Evolutionary conservation across 2,113 vertebrate species (phyloP).

Genomic region (Neolamprologus modestus): DNA sequence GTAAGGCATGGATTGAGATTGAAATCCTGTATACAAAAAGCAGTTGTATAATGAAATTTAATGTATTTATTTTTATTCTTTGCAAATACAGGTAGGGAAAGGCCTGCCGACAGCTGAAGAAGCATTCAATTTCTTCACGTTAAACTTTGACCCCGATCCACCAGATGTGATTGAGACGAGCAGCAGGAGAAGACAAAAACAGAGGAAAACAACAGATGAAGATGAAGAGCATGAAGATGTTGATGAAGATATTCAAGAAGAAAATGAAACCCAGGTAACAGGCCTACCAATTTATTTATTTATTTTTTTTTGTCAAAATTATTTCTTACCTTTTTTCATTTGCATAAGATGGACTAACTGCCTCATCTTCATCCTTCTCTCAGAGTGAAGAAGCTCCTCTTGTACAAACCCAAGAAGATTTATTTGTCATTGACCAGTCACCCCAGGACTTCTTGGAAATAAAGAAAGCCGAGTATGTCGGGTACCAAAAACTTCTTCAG

Average conservation of each 20-base stretch:
- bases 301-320: background rate
- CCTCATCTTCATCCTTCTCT: background rate
- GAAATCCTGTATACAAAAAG: background rate
- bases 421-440: conserved; percentile 72
- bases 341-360: background rate
- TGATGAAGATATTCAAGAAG: conserved; percentile 44
- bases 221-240: conserved; percentile 57
- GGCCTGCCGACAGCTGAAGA: conserved; percentile 81
- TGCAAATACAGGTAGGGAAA: conserved; percentile 50
- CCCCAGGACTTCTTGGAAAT: conserved; percentile 76
- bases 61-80: background rate
- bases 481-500: conserved; percentile 61
- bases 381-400: conserved; percentile 78
- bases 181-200: conserved; percentile 11
- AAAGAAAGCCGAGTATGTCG: conserved; percentile 75
- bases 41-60: background rate
- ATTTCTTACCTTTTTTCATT: background rate
- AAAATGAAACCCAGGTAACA: conserved; percentile 36
- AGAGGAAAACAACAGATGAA: conserved; percentile 5
- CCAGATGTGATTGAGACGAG: conserved; percentile 19
- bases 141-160: conserved; percentile 82
- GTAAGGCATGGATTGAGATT: background rate
- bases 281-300: fast-evolving
- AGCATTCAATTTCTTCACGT: conserved; percentile 90
- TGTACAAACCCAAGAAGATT: conserved; percentile 62